Evolutionary conservation across 2,888 invertebrate genomes (phyloP).

Genomic region (Calameuta filiformis): DNA sequence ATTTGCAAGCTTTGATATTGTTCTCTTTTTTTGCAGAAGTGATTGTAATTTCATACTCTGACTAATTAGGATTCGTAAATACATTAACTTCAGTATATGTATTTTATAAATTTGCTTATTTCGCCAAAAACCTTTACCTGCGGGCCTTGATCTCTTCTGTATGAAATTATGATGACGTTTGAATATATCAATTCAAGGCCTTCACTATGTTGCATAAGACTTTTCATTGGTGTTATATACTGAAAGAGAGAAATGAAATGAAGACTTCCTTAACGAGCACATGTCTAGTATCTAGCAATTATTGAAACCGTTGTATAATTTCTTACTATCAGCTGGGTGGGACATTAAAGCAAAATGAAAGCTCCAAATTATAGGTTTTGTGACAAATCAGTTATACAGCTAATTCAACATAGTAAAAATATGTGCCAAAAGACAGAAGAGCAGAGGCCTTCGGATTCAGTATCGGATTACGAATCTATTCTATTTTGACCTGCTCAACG

Average conservation of each 20-base stretch:
- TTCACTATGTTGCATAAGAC: not conserved
- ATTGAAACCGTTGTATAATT: not conserved
- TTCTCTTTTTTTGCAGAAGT: not conserved
- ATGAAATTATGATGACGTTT: not conserved
- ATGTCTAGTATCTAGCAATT: not conserved
- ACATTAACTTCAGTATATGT: not conserved
- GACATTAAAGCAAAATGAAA: not conserved
- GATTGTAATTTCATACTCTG: not conserved
- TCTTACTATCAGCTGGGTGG: not conserved
- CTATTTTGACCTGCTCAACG: not conserved
- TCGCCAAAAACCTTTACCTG: not conserved
- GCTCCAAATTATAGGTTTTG: not conserved
- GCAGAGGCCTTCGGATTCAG: not conserved
- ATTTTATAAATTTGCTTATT: not conserved
- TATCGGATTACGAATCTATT: not conserved
- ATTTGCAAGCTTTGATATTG: too few relatives aligned
- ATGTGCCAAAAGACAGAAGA: not conserved
- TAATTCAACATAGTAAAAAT: not conserved
- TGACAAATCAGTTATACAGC: not conserved
- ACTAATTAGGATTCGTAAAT: not conserved
- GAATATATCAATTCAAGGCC: not conserved
- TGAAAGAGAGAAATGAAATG: not conserved
- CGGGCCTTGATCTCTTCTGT: not conserved
- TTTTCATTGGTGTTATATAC: not conserved
- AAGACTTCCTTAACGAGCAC: not conserved